Evolutionary conservation across 2,888 invertebrate genomes (phyloP).

Genomic region (Heliothis peltigera): DNA sequence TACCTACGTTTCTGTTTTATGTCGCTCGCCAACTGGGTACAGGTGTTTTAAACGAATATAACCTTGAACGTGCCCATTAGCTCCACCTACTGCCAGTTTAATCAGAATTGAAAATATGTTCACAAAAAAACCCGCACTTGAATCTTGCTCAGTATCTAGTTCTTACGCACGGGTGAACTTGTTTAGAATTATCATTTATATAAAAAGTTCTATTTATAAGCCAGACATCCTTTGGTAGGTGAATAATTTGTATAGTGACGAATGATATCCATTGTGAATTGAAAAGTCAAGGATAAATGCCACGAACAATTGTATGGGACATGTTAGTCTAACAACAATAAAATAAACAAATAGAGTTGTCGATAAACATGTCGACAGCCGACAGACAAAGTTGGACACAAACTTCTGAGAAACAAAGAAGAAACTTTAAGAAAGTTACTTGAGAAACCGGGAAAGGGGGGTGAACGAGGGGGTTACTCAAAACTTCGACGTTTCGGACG

Average conservation of each 20-base stretch:
- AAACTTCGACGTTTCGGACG: constrained; percentile 85
- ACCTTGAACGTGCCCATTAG: constrained; percentile 58
- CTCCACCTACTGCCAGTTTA: constrained; percentile 30
- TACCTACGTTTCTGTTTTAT: constrained; percentile 74
- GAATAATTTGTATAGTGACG: constrained; percentile 18
- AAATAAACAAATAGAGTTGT: constrained; percentile 63
- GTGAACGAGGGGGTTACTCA: constrained; percentile 76
- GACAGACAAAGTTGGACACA: constrained; percentile 77
- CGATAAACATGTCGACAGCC: constrained; percentile 80
- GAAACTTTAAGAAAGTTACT: constrained; percentile 82
- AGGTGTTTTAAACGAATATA: constrained; percentile 55
- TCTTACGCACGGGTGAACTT: constrained; percentile 28
- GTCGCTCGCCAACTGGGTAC: constrained; percentile 68
- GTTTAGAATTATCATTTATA: constrained; percentile 1
- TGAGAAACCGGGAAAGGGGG: constrained; percentile 74
- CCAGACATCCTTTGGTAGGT: constrained; percentile 16
- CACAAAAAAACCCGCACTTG: constrained; percentile 39
- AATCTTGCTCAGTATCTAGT: constrained; percentile 22
- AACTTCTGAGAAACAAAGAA: constrained; percentile 85
- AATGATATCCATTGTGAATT: constrained; percentile 8
- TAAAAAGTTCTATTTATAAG: constrained; percentile 1
- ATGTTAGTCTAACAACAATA: constrained; percentile 45
- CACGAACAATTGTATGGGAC: constrained; percentile 15
- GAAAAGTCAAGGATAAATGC: constrained; percentile 10
- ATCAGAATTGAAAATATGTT: constrained; percentile 33